Evolutionary conservation across 2,113 vertebrate genomes (phyloP).

Genomic region (Microtus ochrogaster): DNA sequence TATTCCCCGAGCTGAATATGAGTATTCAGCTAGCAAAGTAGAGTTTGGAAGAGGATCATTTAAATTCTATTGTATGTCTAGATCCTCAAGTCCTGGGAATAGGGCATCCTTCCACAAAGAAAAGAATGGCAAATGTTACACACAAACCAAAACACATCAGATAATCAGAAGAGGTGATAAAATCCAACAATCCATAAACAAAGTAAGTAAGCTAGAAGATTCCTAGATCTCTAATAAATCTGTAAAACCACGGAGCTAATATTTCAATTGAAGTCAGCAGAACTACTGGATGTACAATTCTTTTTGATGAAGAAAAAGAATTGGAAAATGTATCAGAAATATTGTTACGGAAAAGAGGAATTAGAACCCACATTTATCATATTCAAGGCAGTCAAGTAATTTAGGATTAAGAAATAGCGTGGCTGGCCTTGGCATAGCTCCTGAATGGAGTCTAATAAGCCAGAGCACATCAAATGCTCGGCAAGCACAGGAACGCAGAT

Average conservation of each 20-base stretch:
- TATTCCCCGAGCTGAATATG: conserved; percentile 60
- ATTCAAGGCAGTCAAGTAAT: conserved; percentile 54
- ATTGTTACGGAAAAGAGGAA: conserved; percentile 53
- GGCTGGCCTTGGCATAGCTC: conserved; percentile 48
- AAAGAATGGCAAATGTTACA: conserved; percentile 55
- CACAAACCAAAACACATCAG: conserved; percentile 53
- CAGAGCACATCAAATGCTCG: conserved; percentile 55
- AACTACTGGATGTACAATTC: not conserved
- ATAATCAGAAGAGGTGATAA: conserved; percentile 55
- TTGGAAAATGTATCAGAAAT: conserved; percentile 56
- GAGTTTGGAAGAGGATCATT: conserved; percentile 65
- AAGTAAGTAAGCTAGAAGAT: not conserved
- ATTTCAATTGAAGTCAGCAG: not conserved
- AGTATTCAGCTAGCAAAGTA: conserved; percentile 62
- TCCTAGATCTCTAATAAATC: not conserved
- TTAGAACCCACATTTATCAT: conserved; percentile 38
- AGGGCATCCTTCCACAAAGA: conserved; percentile 57
- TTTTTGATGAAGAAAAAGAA: not conserved
- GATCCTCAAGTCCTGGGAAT: conserved; percentile 55
- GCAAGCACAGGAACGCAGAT: conserved; percentile 74
- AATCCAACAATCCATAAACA: conserved; percentile 56
- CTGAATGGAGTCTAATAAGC: conserved; percentile 75
- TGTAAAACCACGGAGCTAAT: not conserved
- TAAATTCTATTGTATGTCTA: conserved; percentile 68
- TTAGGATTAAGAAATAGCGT: not conserved